Evolutionary conservation across 2,888 invertebrate genomes (phyloP), one percentile per base, ranked within the genome.

Genomic region (Aethes cnicana): DNA sequence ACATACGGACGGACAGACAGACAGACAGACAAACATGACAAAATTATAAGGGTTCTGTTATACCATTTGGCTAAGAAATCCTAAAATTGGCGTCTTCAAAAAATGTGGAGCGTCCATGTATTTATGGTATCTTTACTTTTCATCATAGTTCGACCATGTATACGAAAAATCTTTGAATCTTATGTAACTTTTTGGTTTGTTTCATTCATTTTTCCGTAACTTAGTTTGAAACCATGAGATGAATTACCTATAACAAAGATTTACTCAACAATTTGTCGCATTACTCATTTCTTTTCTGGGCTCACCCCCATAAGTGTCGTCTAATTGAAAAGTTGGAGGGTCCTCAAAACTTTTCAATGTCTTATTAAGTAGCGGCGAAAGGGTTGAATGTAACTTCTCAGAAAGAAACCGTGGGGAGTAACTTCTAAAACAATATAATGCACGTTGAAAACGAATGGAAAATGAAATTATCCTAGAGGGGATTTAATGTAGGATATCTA

Each of bases 261-360:
- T 43, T 26, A 36, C 36, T 36, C 20, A 20, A 44, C 36, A 36
- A 37, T 36, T 50, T 44, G 33, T 30, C 21, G 12, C 43, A 28
- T 43, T 16, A 43, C 25, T 30, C 50, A 44, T 50, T 39, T 44
- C 23, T 49, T 30, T 30, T 30, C 23, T 32, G n/a, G n/a, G 17
- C 18, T 25, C 43, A 37, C 43, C 36, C 30, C 30, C 50, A 44
- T 50, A 37, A 44, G 49, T 50, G 43, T 50, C 43, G 17, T 43
- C 36, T 50, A 50, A 50, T 50, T 50, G 49, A 50, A 50, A 43
- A 50, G 49, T 50, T 50, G 17, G 17, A 26, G 12, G 35, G 35
- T 36, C 43, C 49, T 50, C 23, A 30, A 50, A 50, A 50, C 36
- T 43, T 50, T 50, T 50, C 30, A n/a, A 36, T 50, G 36, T 43